Evolutionary conservation across 1,140 invertebrate species (phyloP).

Genomic region (Halesus radiatus): DNA sequence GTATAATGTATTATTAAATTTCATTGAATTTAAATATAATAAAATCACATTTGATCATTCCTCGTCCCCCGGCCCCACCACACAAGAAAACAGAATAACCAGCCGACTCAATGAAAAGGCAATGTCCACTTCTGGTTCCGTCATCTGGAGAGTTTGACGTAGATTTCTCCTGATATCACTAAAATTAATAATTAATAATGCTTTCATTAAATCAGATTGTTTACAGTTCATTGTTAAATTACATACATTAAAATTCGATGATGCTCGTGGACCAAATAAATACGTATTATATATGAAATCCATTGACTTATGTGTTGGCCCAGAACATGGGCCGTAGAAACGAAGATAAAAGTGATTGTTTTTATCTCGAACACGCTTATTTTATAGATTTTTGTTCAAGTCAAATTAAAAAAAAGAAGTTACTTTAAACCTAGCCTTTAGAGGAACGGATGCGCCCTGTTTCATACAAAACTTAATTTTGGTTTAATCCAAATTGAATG

Average conservation of each 20-base stretch:
- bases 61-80: not conserved
- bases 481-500: too few relatives aligned
- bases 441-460: too few relatives aligned
- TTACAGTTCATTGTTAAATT: not conserved
- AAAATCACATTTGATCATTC: not conserved
- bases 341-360: too few relatives aligned
- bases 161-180: constrained; percentile 25
- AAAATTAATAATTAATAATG: not conserved
- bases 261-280: not conserved
- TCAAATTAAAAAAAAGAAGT: too few relatives aligned
- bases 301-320: not conserved
- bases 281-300: not conserved
- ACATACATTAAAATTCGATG: not conserved
- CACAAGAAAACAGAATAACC: constrained; percentile 24
- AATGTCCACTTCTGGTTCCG: constrained; percentile 17
- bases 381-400: too few relatives aligned
- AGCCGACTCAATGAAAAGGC: not conserved
- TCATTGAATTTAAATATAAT: too few relatives aligned
- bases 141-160: constrained; percentile 9
- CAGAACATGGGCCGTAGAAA: too few relatives aligned
- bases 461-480: too few relatives aligned
- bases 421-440: too few relatives aligned
- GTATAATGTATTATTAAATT: too few relatives aligned
- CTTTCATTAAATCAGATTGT: not conserved
- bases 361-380: too few relatives aligned